A percentile compares a stretch with the other conserved stretches of the same genome.
Conservation (phyloP, 1,140 invertebrate species). For the Zaprionus ornatus region DNA sequence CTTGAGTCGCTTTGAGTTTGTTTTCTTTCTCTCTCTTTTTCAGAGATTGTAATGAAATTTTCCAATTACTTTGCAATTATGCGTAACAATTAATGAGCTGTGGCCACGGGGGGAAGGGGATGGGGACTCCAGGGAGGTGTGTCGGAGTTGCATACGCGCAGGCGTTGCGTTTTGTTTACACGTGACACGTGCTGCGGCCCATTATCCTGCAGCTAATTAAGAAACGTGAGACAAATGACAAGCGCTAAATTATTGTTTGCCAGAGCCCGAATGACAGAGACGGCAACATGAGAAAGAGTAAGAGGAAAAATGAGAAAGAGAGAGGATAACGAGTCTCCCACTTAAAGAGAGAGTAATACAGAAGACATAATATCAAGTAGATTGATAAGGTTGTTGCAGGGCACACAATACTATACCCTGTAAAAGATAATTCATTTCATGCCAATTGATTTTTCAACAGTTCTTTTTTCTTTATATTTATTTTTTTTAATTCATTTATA, state of each 20-base stretch:
- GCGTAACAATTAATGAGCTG: slow-evolving; percentile 58
- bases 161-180: slow-evolving; percentile 49
- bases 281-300: neutral
- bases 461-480: too few relatives aligned
- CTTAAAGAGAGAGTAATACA: slow-evolving; percentile 2
- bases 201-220: slow-evolving; percentile 78
- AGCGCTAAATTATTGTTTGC: slow-evolving; percentile 64
- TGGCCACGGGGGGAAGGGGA: neutral
- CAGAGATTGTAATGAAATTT: slow-evolving; percentile 69
- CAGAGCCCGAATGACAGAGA: slow-evolving; percentile 14
- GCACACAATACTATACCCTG: neutral
- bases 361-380: neutral
- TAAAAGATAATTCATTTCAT: too few relatives aligned
- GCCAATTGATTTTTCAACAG: too few relatives aligned
- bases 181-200: slow-evolving; percentile 64
- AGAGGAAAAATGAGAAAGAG: slow-evolving; percentile 4
- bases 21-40: neutral
- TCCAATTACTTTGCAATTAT: slow-evolving; percentile 79
- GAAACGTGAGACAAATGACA: slow-evolving; percentile 81
- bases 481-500: too few relatives aligned
- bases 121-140: slow-evolving; percentile 40
- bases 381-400: neutral
- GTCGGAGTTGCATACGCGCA: slow-evolving; percentile 37
- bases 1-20: slow-evolving; percentile 10
- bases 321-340: neutral